Evolutionary conservation across 2,797 vertebrate species (phyloP).

Genomic region (Danio tinwini): DNA sequence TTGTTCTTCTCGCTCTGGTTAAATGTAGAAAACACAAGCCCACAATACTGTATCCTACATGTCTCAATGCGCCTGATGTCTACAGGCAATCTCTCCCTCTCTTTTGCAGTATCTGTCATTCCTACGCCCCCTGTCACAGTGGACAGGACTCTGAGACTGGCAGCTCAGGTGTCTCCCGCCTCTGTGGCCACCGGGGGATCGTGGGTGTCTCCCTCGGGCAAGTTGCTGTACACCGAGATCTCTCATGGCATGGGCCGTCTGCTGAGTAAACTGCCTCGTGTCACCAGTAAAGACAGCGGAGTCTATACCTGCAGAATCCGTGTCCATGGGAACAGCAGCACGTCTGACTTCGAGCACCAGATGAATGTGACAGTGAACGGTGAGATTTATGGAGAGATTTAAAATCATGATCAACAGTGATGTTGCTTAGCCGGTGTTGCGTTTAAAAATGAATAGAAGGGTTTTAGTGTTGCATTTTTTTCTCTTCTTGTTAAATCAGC

Average conservation of each 20-base stretch:
- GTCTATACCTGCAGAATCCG: constrained; percentile 70
- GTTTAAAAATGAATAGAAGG: not conserved
- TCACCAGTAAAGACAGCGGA: constrained; percentile 65
- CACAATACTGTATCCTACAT: not conserved
- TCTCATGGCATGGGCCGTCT: constrained; percentile 39
- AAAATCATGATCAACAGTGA: not conserved
- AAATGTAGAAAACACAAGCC: constrained; percentile 66
- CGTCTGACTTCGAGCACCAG: constrained; percentile 54
- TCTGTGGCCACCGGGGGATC: constrained; percentile 56
- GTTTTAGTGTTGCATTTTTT: not conserved
- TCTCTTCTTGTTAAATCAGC: not conserved
- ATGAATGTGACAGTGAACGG: constrained; percentile 69
- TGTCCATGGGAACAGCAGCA: constrained; percentile 54
- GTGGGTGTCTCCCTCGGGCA: constrained; percentile 70
- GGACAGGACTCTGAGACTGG: constrained; percentile 70
- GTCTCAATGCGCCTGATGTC: constrained; percentile 7
- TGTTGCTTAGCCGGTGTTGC: not conserved
- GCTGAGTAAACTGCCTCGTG: constrained; percentile 72
- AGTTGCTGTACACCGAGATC: constrained; percentile 63
- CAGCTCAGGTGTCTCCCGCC: constrained; percentile 64
- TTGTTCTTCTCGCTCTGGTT: constrained; percentile 72
- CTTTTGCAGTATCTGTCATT: constrained; percentile 65
- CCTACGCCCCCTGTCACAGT: constrained; percentile 64
- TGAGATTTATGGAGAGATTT: constrained; percentile 59
- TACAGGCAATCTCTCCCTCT: constrained; percentile 17